Evolutionary conservation across 2,888 invertebrate genomes (phyloP).

Genomic region (Xestia ashworthii): DNA sequence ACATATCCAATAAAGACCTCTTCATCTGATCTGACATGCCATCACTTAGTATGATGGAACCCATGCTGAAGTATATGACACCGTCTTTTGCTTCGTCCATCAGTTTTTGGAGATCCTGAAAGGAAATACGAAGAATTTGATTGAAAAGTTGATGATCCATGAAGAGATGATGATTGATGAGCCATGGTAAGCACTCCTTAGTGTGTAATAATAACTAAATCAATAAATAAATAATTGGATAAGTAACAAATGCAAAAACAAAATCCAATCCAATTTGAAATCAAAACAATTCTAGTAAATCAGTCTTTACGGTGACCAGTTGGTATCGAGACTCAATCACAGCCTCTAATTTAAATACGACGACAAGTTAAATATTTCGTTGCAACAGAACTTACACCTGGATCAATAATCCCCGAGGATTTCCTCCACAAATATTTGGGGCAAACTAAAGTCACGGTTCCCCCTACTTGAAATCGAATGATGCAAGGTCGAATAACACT

Average conservation of each 20-base stretch:
- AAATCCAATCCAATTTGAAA: no score
- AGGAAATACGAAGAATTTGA: neutral
- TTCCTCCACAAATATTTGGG: conserved; percentile 15
- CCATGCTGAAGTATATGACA: conserved; percentile 80
- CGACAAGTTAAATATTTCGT: neutral
- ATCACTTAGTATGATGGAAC: conserved; percentile 73
- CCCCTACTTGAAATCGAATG: no score
- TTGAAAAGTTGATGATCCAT: no score
- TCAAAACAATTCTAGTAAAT: no score
- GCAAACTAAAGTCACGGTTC: conserved; percentile 16
- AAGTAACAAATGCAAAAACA: no score
- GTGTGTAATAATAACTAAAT: no score
- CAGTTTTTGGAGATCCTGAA: conserved; percentile 80
- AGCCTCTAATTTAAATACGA: neutral
- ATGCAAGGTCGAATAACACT: no score
- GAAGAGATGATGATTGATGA: no score
- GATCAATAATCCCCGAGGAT: neutral
- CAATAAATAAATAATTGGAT: no score
- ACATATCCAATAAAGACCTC: conserved; percentile 73
- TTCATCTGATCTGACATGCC: conserved; percentile 76
- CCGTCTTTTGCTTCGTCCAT: conserved; percentile 76
- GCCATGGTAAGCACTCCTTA: no score
- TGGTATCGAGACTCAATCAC: no score
- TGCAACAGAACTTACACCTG: neutral
- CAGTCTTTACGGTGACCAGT: no score